Evolutionary conservation across 2,797 vertebrate genomes (phyloP), one percentile per base, ranked within the genome.

Genomic region (Sus cebifrons): DNA sequence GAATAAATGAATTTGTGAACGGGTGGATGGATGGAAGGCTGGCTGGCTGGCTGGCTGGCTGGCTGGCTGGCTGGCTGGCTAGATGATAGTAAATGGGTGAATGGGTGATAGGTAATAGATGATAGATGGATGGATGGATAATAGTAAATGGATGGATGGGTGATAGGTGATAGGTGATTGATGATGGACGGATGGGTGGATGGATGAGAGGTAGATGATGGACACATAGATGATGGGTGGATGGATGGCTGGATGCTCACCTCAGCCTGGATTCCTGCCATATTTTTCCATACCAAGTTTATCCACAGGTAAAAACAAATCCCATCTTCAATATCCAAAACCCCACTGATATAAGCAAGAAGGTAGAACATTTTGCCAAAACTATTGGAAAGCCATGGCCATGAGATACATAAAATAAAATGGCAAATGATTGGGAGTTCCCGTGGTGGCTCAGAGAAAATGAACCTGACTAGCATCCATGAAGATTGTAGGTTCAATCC

Each of bases 251-350:
- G 36, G 36, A 49, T 44, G 15, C 16, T 88, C 18, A 93, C 27
- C n/a, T 86, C 29, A 44, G 15, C 23, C 49, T 32, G 14, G 14
- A 60, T 54, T 87, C 40, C 49, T 54, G 4, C 64, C 27, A n/a
- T 14, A 68, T 82, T 73, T 84, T 40, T 71, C 54, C 71, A 95
- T 15, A 70, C 1, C 44, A 93, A 91, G 16, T 52, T 79, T 17
- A 87, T 74, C 60, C 71, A 89, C 20, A 68, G 52, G 29, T 65
- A 83, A 92, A 94, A 94, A 73, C 29, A 25, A 94, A 79, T 86
- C 44, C 60, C 29, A 70, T 17, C 20, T 88, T 91, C 40, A 2
- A 64, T 86, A 82, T 93, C 78, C 36, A 82, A 95, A 89, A 82
- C 82, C 18, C 67, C 36, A 79, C 49, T 40, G 32, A 91, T 67